A percentile compares a stretch with the other conserved stretches of the same genome.
These are phyloP conservation scores for Sebastes matsubarae DNA, from an alignment of 2,797 vertebrate species.

Conservation along the genomic window DNA sequence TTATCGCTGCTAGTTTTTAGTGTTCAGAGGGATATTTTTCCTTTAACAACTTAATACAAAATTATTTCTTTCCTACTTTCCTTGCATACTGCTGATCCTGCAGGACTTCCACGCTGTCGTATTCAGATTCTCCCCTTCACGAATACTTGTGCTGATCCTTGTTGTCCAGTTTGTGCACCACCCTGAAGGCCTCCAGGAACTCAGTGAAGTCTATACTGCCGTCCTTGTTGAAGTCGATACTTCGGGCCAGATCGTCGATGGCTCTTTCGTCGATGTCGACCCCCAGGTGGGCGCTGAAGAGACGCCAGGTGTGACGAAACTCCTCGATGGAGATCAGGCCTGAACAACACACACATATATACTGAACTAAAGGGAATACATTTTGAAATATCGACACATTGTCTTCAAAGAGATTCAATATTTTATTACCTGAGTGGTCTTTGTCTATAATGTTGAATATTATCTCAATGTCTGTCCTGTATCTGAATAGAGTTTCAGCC, in stretches of 20 bases:
- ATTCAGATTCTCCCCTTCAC: background rate
- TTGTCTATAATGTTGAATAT: slow-evolving; percentile 97
- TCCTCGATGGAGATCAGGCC: slow-evolving; percentile 95
- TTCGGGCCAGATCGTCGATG: slow-evolving; percentile 88
- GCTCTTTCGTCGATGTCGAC: slow-evolving; percentile 81
- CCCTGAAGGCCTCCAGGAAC: slow-evolving; percentile 94
- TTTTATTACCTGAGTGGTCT: slow-evolving; percentile 90
- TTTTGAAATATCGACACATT: background rate
- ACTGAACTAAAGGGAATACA: background rate
- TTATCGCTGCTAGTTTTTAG: too few relatives aligned
- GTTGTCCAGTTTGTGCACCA: slow-evolving; percentile 90
- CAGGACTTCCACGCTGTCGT: background rate
- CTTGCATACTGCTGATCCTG: background rate
- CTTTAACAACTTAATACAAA: background rate
- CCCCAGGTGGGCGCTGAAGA: slow-evolving; percentile 90
- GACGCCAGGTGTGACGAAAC: slow-evolving; percentile 92
- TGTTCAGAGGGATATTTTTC: too few relatives aligned
- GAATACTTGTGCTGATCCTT: slow-evolving; percentile 73
- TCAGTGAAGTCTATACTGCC: slow-evolving; percentile 97
- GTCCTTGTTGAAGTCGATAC: slow-evolving; percentile 96
- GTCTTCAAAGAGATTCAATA: background rate
- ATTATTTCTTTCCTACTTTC: background rate
- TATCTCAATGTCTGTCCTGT: slow-evolving; percentile 92
- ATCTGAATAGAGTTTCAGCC: slow-evolving; percentile 91
- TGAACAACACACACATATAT: slow-evolving; percentile 44